phyloP scores from a whole-genome alignment of 2,797 vertebrate species.

The Ptychobarbus kaznakovi region DNA sequence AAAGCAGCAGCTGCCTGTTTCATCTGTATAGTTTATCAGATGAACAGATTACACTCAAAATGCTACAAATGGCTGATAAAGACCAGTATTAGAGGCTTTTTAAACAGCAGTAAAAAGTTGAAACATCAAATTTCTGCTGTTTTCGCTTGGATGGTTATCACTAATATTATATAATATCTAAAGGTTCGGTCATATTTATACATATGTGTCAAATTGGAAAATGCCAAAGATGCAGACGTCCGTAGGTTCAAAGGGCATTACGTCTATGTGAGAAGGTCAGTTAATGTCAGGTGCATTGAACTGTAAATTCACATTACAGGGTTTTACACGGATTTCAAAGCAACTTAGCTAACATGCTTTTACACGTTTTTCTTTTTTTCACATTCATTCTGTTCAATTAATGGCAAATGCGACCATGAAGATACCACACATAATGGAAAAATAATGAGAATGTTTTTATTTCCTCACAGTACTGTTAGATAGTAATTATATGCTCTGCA shows the following conservation, averaged over 20 bases:
- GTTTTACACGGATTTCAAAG: slow-evolving; percentile 35
- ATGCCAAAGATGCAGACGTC: slow-evolving; percentile 29
- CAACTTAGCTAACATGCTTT: background rate
- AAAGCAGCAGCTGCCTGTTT: slow-evolving; percentile 20
- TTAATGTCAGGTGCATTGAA: slow-evolving; percentile 51
- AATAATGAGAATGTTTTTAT: slow-evolving; percentile 37
- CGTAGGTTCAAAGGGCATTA: slow-evolving; percentile 32
- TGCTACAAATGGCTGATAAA: slow-evolving; percentile 12
- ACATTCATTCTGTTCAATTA: slow-evolving; percentile 23
- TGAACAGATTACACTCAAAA: slow-evolving; percentile 24
- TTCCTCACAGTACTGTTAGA: background rate
- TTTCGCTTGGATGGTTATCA: background rate
- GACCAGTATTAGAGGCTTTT: slow-evolving; percentile 21
- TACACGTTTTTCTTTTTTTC: background rate
- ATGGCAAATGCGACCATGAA: slow-evolving; percentile 5
- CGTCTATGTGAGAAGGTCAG: slow-evolving; percentile 52
- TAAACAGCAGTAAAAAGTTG: slow-evolving; percentile 1
- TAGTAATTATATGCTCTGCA: slow-evolving; percentile 16
- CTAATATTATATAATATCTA: background rate
- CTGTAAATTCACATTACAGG: slow-evolving; percentile 15
- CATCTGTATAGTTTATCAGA: slow-evolving; percentile 35
- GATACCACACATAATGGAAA: slow-evolving; percentile 3
- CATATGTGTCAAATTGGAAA: slow-evolving; percentile 16
- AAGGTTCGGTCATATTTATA: slow-evolving; percentile 13
- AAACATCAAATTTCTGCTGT: background rate